Evolutionary conservation across 2,797 vertebrate genomes (phyloP).

Genomic region (Triplophysa yarkandensis): DNA sequence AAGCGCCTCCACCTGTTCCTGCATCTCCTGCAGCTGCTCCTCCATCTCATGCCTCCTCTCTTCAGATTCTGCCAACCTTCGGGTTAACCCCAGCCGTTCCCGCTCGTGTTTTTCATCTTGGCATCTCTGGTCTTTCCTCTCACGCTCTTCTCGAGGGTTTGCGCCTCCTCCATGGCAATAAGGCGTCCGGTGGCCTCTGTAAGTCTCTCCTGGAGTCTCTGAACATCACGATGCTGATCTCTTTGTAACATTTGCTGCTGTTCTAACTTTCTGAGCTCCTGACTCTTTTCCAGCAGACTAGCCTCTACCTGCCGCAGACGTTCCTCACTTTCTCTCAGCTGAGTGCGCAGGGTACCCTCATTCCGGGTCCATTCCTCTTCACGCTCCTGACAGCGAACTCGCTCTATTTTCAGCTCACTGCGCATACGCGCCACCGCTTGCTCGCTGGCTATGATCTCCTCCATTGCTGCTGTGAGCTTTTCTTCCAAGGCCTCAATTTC

Average conservation of each 20-base stretch:
- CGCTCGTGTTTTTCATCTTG: constrained; percentile 86
- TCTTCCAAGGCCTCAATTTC: constrained; percentile 89
- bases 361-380: constrained; percentile 84
- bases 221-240: constrained; percentile 88
- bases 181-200: constrained; percentile 84
- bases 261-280: constrained; percentile 88
- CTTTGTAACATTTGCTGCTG: constrained; percentile 88
- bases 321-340: constrained; percentile 89
- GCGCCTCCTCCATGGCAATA: constrained; percentile 83
- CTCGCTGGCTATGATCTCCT: constrained; percentile 88
- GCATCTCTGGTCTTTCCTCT: constrained; percentile 83
- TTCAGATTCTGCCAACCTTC: constrained; percentile 84
- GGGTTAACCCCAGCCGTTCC: constrained; percentile 84
- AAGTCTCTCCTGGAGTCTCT: constrained; percentile 86
- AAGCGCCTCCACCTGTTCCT: constrained; percentile 85
- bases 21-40: constrained; percentile 80
- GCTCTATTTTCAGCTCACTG: constrained; percentile 87
- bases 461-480: constrained; percentile 83
- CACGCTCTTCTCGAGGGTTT: constrained; percentile 86
- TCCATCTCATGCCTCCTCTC: constrained; percentile 79
- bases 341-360: constrained; percentile 79
- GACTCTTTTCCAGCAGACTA: constrained; percentile 86
- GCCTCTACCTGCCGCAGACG: constrained; percentile 87
- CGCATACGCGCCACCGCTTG: constrained; percentile 88
- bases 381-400: constrained; percentile 83